Evolutionary conservation across 2,888 invertebrate species (phyloP).

Genomic region (Drosophila rubida): DNA sequence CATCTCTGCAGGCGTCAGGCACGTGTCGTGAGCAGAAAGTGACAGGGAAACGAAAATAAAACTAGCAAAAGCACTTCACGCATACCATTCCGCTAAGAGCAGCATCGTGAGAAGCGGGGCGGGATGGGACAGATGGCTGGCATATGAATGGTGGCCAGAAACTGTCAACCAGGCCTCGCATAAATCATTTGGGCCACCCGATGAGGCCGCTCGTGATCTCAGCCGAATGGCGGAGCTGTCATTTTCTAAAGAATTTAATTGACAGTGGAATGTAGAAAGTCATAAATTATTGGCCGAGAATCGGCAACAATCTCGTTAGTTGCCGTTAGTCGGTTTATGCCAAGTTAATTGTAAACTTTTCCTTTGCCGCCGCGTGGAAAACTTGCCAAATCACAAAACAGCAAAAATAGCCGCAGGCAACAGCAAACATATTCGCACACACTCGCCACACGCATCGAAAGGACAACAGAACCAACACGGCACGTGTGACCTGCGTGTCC

Average conservation of each 20-base stretch:
- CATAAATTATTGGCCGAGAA: constrained; percentile 66
- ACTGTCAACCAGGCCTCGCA: constrained; percentile 63
- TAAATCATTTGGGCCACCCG: constrained; percentile 65
- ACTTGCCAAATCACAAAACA: constrained; percentile 5
- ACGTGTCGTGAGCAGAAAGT: constrained; percentile 60
- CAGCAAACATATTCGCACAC: constrained; percentile 6
- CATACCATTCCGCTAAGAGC: constrained; percentile 12
- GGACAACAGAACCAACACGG: constrained; percentile 10
- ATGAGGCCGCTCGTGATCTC: constrained; percentile 46
- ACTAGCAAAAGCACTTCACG: constrained; percentile 62
- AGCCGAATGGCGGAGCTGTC: constrained; percentile 57
- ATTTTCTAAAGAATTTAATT: constrained; percentile 78
- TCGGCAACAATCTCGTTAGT: constrained; percentile 15
- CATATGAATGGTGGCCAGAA: constrained; percentile 46
- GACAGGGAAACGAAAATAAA: constrained; percentile 55
- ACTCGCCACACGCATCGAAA: constrained; percentile 2
- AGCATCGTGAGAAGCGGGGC: neutral
- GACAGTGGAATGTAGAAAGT: constrained; percentile 73
- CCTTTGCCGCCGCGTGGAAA: neutral
- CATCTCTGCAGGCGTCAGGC: constrained; percentile 70
- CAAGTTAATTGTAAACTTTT: constrained; percentile 53
- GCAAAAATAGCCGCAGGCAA: constrained; percentile 24
- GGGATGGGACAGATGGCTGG: constrained; percentile 3
- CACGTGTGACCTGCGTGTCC: constrained; percentile 53
- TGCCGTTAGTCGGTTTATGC: constrained; percentile 3